Evolutionary conservation across 2,888 invertebrate genomes (phyloP), one percentile per base, ranked within the genome.

Genomic region (Drosophila koepferae): DNA sequence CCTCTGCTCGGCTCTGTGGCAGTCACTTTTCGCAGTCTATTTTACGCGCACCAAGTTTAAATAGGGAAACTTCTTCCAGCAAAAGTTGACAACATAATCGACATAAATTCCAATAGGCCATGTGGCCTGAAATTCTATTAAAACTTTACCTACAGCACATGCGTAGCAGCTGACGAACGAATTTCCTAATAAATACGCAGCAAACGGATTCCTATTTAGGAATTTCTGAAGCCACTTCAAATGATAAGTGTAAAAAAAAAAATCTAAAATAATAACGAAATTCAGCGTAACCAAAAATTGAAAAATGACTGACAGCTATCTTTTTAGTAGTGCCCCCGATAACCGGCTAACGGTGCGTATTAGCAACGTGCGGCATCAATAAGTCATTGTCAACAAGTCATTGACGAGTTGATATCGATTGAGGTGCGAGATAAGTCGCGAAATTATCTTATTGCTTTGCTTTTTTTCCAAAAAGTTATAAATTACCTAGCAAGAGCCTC

Each of bases 71-170:
- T 86, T 89, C 71, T 48, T 40, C 68, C 66, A 59, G 79, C 70
- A 73, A 83, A 86, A 86, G 82, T 89, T 86, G 80, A 89, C 87
- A 79, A 81, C 76, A 89, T 89, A 89, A 89, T 86, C 86, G 89
- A 86, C 81, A 89, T 85, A 89, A 85, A 89, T 89, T 85, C 77
- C 76, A 88, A 83, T 86, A 81, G 89, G 84, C 80, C 80, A 79
- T 81, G 74, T 76, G 65, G 51, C 63, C 72, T 58, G 56, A 78
- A 79, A 85, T 89, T 86, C 86, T 82, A 89, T 86, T 86, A 86
- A 89, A 86, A 86, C 77, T 86, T 86, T 79, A 6, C 34, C 18
- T 18, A 59, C 51, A 53, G 61, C 72, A 61, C 63, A 81, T 74
- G 72, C 81, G 63, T 34, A 66, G 64, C 63, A 70, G 70, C 66